Conservation (phyloP, 2,888 invertebrate species). For the Meiosimyza platycephala region DNA sequence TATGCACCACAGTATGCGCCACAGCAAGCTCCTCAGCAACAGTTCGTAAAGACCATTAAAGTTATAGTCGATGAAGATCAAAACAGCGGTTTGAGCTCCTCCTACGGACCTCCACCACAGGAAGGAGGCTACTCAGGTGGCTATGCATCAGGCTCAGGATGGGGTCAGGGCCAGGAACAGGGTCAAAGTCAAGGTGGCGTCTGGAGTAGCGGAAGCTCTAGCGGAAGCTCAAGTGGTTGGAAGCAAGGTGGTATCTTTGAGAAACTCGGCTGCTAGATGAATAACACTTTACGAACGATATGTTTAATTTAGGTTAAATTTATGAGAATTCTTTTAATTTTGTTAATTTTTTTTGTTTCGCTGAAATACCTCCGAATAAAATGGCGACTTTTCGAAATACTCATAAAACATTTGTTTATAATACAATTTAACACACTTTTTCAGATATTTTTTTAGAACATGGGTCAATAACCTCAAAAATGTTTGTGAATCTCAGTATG, state of each 20-base stretch:
- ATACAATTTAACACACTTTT: no score
- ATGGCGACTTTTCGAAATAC: no score
- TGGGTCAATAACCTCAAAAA: no score
- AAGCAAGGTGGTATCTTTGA: slow-evolving; percentile 59
- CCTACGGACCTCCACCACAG: slow-evolving; percentile 53
- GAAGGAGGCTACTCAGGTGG: neutral
- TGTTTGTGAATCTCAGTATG: no score
- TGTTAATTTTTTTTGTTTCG: no score
- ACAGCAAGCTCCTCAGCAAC: slow-evolving; percentile 38
- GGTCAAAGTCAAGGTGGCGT: slow-evolving; percentile 31
- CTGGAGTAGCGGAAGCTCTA: slow-evolving; percentile 25
- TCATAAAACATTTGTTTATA: no score
- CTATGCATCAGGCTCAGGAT: slow-evolving; percentile 9
- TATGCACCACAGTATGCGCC: slow-evolving; percentile 1
- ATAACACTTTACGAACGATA: no score
- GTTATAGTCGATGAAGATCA: slow-evolving; percentile 53
- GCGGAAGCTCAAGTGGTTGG: slow-evolving; percentile 41
- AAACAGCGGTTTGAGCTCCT: slow-evolving; percentile 39
- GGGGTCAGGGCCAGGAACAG: slow-evolving; percentile 13
- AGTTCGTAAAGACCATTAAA: slow-evolving; percentile 57
- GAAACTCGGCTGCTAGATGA: slow-evolving; percentile 55
- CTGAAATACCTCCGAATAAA: no score
- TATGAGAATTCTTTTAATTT: no score
- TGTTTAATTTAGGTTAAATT: no score
- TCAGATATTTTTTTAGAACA: no score